Conservation (phyloP, 2,888 invertebrate genomes). For the Globia sparganii region DNA sequence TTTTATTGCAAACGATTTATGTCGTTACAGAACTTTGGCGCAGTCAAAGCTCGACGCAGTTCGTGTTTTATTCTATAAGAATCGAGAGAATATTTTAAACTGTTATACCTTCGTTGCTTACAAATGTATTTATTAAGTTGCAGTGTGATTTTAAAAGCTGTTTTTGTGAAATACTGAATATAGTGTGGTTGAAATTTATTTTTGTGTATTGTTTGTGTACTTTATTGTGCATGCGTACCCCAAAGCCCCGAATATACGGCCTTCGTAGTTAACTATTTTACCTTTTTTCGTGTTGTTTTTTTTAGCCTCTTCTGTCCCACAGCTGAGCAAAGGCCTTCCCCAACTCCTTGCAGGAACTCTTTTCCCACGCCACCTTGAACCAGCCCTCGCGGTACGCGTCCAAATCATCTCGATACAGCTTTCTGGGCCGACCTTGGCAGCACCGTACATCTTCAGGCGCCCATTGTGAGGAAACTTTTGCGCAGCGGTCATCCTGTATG, state of each 20-base stretch:
- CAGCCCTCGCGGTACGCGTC: neutral
- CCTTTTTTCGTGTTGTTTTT: neutral
- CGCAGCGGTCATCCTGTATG: neutral
- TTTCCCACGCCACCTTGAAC: neutral
- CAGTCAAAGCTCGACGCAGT: slow-evolving; percentile 27
- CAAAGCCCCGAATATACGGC: neutral
- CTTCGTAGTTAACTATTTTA: neutral
- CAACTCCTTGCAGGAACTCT: neutral
- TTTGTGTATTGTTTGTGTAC: neutral
- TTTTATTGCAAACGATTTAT: slow-evolving; percentile 55
- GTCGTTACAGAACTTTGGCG: slow-evolving; percentile 35
- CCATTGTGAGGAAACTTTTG: neutral
- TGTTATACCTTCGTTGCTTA: neutral
- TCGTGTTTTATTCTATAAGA: slow-evolving; percentile 27
- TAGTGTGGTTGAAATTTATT: neutral
- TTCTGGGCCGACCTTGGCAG: neutral
- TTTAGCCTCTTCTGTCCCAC: too few relatives aligned
- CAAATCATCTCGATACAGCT: neutral
- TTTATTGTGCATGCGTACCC: neutral
- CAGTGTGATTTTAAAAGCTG: slow-evolving; percentile 18
- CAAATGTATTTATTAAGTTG: slow-evolving; percentile 2
- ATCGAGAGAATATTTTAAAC: slow-evolving; percentile 28
- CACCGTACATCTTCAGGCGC: neutral
- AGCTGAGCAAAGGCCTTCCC: neutral
- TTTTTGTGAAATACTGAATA: neutral